Conservation (phyloP, 1,140 invertebrate genomes). For the Penaeus chinensis region DNA sequence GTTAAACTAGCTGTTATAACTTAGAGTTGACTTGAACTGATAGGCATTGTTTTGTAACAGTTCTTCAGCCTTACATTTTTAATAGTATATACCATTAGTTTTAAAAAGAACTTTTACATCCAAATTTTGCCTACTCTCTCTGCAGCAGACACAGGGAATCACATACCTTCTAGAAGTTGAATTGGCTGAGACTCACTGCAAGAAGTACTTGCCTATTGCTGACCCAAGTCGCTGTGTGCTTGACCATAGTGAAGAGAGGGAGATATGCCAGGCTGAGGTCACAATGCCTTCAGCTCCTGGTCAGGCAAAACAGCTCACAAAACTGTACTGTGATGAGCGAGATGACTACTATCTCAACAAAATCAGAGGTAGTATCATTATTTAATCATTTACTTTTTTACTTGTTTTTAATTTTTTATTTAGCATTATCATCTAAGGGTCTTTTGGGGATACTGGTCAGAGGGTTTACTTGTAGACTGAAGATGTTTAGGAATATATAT, state of each 20-base stretch:
- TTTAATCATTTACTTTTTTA: not conserved
- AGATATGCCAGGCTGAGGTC: constrained; percentile 59
- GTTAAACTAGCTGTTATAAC: too few species aligned
- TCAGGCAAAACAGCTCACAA: constrained; percentile 23
- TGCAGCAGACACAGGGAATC: constrained; percentile 5
- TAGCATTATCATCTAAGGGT: not conserved
- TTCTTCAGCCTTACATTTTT: not conserved
- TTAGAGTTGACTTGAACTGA: too few species aligned
- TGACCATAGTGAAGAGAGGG: constrained; percentile 56
- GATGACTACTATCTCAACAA: constrained; percentile 51
- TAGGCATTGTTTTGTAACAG: not conserved
- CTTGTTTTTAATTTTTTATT: not conserved
- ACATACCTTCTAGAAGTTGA: constrained; percentile 60
- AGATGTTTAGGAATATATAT: too few species aligned
- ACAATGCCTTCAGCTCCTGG: constrained; percentile 27
- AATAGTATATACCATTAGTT: not conserved
- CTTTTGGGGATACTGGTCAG: not conserved
- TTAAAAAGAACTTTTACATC: constrained; percentile 3
- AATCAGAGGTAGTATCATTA: constrained; percentile 22
- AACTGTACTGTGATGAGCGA: constrained; percentile 52
- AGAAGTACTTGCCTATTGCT: constrained; percentile 57
- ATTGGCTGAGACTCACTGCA: constrained; percentile 58
- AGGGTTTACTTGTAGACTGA: too few species aligned
- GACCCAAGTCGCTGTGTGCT: constrained; percentile 53
- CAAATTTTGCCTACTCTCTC: not conserved